A percentile compares a stretch with the other conserved stretches of the same genome.
phyloP scores from a whole-genome alignment of 1,140 invertebrate genomes.

The Lamellibrachia luymesi region DNA sequence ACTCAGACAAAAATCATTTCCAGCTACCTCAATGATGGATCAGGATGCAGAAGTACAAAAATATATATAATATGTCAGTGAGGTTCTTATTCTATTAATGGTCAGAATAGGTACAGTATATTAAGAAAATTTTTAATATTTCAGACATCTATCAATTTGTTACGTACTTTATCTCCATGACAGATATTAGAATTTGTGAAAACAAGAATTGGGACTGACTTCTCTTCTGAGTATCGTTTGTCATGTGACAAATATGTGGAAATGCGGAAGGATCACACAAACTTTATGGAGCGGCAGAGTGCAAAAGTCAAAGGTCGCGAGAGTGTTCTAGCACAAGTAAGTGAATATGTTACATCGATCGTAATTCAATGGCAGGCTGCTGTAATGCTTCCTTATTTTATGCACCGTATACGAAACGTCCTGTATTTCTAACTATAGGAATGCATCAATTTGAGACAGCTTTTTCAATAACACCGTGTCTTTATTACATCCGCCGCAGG shows the following conservation, averaged over 20 bases:
- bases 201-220: constrained; percentile 15
- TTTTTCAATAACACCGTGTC: too few relatives aligned
- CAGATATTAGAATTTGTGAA: constrained; percentile 9
- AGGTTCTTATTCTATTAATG: neutral
- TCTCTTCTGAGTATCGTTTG: constrained; percentile 19
- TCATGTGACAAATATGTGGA: neutral
- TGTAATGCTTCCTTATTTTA: too few relatives aligned
- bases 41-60: neutral
- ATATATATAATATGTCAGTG: neutral
- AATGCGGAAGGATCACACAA: neutral
- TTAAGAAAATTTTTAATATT: neutral
- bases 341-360: neutral
- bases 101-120: neutral
- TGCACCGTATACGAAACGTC: too few relatives aligned
- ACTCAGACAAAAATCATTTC: too few relatives aligned
- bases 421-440: too few relatives aligned
- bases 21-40: too few relatives aligned
- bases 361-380: constrained; percentile 5
- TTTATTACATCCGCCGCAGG: too few relatives aligned
- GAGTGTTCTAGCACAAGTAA: neutral
- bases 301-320: neutral
- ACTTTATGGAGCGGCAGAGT: neutral
- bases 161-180: neutral
- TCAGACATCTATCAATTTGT: constrained; percentile 11
- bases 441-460: too few relatives aligned